These are phyloP conservation scores for Mohoua ochrocephala DNA, from an alignment of 2,113 vertebrate genomes.

Conservation along the genomic window DNA sequence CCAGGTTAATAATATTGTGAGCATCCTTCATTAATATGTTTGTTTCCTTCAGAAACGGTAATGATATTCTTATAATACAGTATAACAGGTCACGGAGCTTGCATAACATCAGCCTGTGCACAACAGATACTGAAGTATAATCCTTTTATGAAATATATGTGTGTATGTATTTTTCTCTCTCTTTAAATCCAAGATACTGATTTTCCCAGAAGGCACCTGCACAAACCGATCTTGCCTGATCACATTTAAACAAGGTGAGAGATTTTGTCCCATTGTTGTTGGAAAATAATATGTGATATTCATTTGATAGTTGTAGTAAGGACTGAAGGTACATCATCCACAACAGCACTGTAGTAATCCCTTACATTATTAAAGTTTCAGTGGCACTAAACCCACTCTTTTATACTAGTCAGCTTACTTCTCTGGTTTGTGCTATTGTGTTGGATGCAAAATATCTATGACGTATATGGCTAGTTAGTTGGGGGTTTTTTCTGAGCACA, in stretches of 20 bases:
- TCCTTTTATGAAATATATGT: neutral
- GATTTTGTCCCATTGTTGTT: constrained; percentile 3
- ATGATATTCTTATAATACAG: neutral
- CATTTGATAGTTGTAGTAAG: neutral
- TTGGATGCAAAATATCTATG: neutral
- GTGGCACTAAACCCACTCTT: neutral
- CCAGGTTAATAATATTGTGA: neutral
- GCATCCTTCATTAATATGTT: neutral
- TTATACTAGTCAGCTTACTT: neutral
- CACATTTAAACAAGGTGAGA: constrained; percentile 95
- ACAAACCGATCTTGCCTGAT: constrained; percentile 98
- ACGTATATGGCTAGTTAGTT: neutral
- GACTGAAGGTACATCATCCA: neutral
- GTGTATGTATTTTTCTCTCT: constrained; percentile 4
- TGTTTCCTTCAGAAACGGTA: neutral
- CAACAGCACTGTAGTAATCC: neutral
- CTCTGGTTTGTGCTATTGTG: neutral
- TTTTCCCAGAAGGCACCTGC: constrained; percentile 98
- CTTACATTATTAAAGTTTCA: neutral
- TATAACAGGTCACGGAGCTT: neutral
- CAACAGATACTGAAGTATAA: neutral
- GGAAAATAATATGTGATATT: neutral
- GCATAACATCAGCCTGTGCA: neutral
- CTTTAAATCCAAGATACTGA: constrained; percentile 79
- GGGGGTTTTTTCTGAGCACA: neutral